Percentiles rank a stretch among this genome's conserved stretches.
These are phyloP conservation scores for Poeciliopsis retropinna DNA, from an alignment of 2,113 vertebrate genomes.

Conservation along the genomic window DNA sequence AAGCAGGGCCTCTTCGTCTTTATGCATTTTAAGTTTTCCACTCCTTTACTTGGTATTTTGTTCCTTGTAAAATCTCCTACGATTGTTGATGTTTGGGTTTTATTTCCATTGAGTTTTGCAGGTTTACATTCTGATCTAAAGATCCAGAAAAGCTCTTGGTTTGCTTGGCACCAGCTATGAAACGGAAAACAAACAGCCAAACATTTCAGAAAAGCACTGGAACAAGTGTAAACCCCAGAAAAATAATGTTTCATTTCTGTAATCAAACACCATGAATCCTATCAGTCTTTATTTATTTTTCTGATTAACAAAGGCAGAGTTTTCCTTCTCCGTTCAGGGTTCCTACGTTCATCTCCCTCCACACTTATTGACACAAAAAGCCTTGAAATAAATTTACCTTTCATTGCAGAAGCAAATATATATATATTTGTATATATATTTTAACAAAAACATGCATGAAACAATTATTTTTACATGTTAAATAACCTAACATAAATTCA, in stretches of 20 bases:
- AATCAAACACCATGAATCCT: not conserved
- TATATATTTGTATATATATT: too few species aligned
- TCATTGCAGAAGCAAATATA: too few species aligned
- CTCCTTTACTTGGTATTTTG: constrained; percentile 6
- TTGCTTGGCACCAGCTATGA: not conserved
- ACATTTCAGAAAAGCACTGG: constrained; percentile 3
- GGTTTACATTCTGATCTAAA: constrained; percentile 13
- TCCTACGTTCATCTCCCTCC: not conserved
- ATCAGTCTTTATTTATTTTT: not conserved
- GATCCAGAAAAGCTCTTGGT: not conserved
- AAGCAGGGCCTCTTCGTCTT: constrained; percentile 11
- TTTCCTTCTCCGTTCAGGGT: not conserved
- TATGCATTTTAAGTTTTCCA: constrained; percentile 23
- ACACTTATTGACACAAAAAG: not conserved
- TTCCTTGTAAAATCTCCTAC: not conserved
- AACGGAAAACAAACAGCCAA: constrained; percentile 14
- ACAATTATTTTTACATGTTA: too few species aligned
- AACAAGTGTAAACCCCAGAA: not conserved
- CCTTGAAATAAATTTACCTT: not conserved
- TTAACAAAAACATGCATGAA: too few species aligned
- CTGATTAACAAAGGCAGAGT: not conserved
- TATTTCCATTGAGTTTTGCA: not conserved
- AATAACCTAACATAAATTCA: too few species aligned
- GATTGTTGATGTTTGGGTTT: constrained; percentile 11
- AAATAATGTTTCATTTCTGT: constrained; percentile 1